Evolutionary conservation across 1,140 invertebrate genomes (phyloP), one percentile per base, ranked within the genome.

Genomic region (Nylanderia fulva): DNA sequence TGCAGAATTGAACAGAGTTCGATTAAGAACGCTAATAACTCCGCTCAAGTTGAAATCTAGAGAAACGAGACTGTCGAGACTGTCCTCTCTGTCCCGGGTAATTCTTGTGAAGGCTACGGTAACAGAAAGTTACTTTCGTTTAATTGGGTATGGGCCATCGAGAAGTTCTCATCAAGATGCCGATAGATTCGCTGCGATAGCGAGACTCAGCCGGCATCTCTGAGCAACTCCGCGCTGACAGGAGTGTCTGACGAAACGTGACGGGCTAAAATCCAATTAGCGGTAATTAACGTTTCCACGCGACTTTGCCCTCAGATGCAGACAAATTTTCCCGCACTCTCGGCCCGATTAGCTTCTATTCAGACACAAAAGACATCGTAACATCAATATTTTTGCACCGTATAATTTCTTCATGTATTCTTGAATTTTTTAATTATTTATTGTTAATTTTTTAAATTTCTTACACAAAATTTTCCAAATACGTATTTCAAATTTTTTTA

Each of bases 241-340:
- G 77, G 66, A 82, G 84, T n/a, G n/a, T 72, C 84, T 83, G 66
- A 83, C 84, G 61, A 68, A 76, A 84, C 80, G 85, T 86, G 80
- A 84, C 52, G 29, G 21, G 80, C 61, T 69, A 45, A 86, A 84
- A 86, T 86, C 85, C 77, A 71, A 77, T 88, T 75, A 85, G 60
- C 71, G 86, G 69, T 86, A 84, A 86, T 88, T 86, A 86, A 84
- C 72, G 63, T 42, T 82, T 74, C 68, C 77, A 48, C 21, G 27
- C 8, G 64, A 58, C 45, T 71, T 71, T 58, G 15, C n/a, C 33
- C 15, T 48, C 63, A 63, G 45, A 69, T 48, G 24, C 39, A 15
- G 45, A 48, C 58, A 1, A 64, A 61, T 80, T 66, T 61, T 69
- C 52, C 42, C 52, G 45, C 64, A 45, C 68, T 71, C 42, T 82